Base-by-base conservation (phyloP, 30 jellyfish, hydroid and myxozoan species). In the Aurelia aurita complex sp. Pacific region DNA sequence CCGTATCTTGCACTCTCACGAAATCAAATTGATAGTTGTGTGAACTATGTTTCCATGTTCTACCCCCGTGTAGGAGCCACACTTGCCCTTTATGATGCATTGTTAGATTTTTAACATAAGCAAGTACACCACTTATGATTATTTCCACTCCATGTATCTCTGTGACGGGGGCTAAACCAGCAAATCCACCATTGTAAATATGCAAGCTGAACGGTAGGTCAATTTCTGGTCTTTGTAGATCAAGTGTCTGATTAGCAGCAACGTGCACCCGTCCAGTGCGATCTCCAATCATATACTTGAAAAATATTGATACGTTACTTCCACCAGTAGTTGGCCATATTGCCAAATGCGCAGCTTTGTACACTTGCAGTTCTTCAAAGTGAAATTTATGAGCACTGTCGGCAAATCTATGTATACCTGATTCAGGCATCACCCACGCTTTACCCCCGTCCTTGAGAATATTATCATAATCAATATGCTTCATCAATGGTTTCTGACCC, bases 381-480 rank as follows among this genome's bases (percentile, higher is more conserved):
- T 85, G 94, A 69, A 85, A 85, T 16, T 57, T 50, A 43, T 74
- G 87, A 4, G 82, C 83, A 17, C 77, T 74, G 74, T 85, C 88
- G 0, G 94, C 94, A 52, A 85, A 85, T 5, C 83, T 12, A 36
- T 85, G 94, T 13, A 85, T 85, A 7, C 94, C 94, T 5, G 94
- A 85, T 17, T 85, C 94, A 15, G 94, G 94, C 94, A 85, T 85
- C 17, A 85, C 76, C 94, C 94, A 85, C 13, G 94, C 94, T 76
- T 85, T 85, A 82, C 94, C 75, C 16, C 94, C 94, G 69, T 85
- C 94, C 34, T 66, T 74, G 10, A 38, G 12, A 16, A 85, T 85
- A 64, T 85, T 73, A 57, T 16, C 71, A 65, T 85, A 85, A 32
- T 85, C 94, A 46, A 85, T 57, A 55, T 85, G 77, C 59, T 68